A percentile compares a stretch with the other conserved stretches of the same genome.
phyloP scores from a whole-genome alignment of 2,797 vertebrate genomes.

The Fratercula arctica region DNA sequence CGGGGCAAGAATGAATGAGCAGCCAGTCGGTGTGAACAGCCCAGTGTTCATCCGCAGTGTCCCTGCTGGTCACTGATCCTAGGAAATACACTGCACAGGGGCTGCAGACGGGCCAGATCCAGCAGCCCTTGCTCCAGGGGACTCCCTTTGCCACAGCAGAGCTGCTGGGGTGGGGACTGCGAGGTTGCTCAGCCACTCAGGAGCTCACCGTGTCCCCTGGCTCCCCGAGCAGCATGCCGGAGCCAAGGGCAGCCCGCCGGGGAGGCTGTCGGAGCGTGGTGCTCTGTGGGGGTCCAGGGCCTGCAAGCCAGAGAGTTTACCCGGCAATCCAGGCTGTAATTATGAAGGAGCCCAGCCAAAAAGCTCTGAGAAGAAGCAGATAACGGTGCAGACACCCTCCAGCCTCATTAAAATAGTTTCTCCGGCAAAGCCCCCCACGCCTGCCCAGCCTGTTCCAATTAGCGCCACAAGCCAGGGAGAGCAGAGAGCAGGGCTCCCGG shows the following conservation, averaged over 20 bases:
- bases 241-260: background rate
- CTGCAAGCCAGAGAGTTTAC: background rate
- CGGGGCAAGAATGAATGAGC: background rate
- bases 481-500: background rate
- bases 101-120: background rate
- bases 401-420: constrained; percentile 63
- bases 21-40: background rate
- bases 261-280: background rate
- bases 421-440: constrained; percentile 3
- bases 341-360: background rate
- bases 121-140: background rate
- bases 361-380: constrained; percentile 36
- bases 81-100: background rate
- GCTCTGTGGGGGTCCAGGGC: background rate
- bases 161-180: rapidly evolving
- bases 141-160: background rate
- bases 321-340: background rate
- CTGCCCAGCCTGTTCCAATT: constrained; percentile 37
- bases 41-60: rapidly evolving
- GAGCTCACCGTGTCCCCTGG: rapidly evolving
- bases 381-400: background rate
- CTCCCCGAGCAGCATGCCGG: background rate
- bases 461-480: background rate
- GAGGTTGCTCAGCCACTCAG: rapidly evolving
- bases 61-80: background rate